Base-by-base conservation (phyloP, 2,888 invertebrate genomes). In the Dioctria rufipes region DNA sequence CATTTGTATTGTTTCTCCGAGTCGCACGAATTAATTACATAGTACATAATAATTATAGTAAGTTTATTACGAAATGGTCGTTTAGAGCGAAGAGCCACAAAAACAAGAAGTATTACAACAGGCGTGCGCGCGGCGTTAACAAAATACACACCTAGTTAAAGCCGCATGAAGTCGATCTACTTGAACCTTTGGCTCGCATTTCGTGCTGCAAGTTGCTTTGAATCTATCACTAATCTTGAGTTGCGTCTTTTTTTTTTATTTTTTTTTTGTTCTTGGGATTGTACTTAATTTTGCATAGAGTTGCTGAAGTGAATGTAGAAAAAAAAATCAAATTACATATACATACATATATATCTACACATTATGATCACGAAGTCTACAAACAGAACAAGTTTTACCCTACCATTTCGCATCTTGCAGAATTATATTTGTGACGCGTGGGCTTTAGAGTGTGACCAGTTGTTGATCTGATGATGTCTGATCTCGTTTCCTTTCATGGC, bases 391-490 rank as follows among this genome's bases (percentile, higher is more conserved):
- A 67, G 67, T 67, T 67, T 13, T 67, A 25, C 46, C 67, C 8
- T 49, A 43, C 67, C 67, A 25, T 25, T 67, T 46, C 49, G 67
- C 49, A 43, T 37, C 67, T 25, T 49, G 25, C 2, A 60, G 60
- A 60, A 9, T 60, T 13, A 11, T 51, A 67, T 67, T 67, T 46
- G 42, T 43, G 51, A 49, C 67, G 67, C 67, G 67, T 67, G 67
- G 67, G 67, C 67, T 46, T 5, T 46, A 5, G 67, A 67, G 67
- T 67, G 67, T 67, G 67, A 46, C 67, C 67, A 67, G 13, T 25
- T 25, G 43, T 46, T 67, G 67, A 67, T 67, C 67, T 67, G 67
- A 67, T 67, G 67, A 67, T 67, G 67, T 67, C 67, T 67, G 67
- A 67, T 67, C 67, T 67, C 37, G 67, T 67, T 67, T 67, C 49